A percentile compares a stretch with the other conserved stretches of the same genome.
These are phyloP conservation scores for Bubalus kerabau DNA, from an alignment of 2,113 vertebrate genomes.

Conservation along the genomic window DNA sequence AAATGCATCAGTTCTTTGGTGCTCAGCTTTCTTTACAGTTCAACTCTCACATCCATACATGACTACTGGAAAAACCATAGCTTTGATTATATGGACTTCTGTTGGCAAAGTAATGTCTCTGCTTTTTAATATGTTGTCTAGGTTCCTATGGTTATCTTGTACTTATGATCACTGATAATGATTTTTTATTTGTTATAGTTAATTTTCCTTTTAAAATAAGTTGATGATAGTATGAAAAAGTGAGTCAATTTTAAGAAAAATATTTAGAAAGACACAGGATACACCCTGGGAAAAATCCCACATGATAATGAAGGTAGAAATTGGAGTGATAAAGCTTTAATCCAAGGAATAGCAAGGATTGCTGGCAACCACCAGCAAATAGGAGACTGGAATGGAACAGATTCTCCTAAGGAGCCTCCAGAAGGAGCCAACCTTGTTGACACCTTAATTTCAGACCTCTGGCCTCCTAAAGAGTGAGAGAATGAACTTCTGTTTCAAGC, in stretches of 20 bases:
- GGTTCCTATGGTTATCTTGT: not conserved
- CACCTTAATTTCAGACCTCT: not conserved
- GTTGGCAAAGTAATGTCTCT: not conserved
- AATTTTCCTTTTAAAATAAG: not conserved
- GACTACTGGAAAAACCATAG: not conserved
- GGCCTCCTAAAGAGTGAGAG: not conserved
- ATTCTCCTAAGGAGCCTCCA: not conserved
- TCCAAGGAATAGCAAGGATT: not conserved
- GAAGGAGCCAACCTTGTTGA: not conserved
- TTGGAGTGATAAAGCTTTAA: not conserved
- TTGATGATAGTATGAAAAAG: not conserved
- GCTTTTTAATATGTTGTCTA: not conserved
- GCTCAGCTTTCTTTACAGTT: not conserved
- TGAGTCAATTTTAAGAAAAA: not conserved
- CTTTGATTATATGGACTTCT: not conserved
- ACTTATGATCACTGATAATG: not conserved
- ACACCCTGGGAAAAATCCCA: not conserved
- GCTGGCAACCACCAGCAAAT: not conserved
- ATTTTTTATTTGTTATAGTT: not conserved
- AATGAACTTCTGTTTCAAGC: not conserved
- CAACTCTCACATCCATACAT: not conserved
- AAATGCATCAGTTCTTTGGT: not conserved
- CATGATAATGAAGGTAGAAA: not conserved
- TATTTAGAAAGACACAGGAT: not conserved
- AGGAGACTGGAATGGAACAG: not conserved